Base-by-base conservation (phyloP, 2,888 invertebrate genomes). In the Notocelia uddmanniana region DNA sequence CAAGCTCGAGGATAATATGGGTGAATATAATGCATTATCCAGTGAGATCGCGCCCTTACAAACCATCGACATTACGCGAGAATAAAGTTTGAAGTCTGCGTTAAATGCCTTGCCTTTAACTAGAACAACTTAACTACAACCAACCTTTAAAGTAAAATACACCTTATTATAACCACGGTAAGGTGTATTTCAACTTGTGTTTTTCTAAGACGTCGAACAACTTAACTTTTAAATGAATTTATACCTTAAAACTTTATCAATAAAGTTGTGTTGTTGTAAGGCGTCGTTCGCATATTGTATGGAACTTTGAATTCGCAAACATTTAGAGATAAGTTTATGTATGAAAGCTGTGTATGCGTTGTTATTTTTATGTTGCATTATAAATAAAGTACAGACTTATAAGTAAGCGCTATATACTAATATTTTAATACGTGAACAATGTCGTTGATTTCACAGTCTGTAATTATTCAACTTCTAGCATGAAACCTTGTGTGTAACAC, bases 11-110 rank as follows among this genome's bases (percentile, higher is more conserved):
- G 5, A 48, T 13, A n/a, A 48, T 48, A 41, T 34, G 10, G 11
- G 10, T 18, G 13, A 13, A 21, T 9, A 19, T 54, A 15, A 13
- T n/a, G 41, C 15, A 15, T 15, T 6, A 15, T 1, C 45, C 59
- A 67, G 66, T 71, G 54, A 45, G 45, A 54, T 60, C 15, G 59
- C 66, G 13, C 10, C 66, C 54, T 67, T 60, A 71, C 66, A 66
- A 70, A 54, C n/a, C 66, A 71, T 71, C 71, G 71, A 66, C 70
- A 60, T 69, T 55, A 52, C 59, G 45, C 54, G 70, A 66, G 70
- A 71, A 66, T 66, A 66, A 69, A 71, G 71, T 71, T 66, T 60
- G 71, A 66, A 71, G 71, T 67, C 66, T 34, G 71, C 59, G 59
- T 59, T 66, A 59, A 70, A 66, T 54, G 52, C 52, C 15, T 57